Percentiles rank a stretch among this genome's conserved stretches.
Conservation (phyloP, 2,888 invertebrate genomes). For the Metalampra italica region DNA sequence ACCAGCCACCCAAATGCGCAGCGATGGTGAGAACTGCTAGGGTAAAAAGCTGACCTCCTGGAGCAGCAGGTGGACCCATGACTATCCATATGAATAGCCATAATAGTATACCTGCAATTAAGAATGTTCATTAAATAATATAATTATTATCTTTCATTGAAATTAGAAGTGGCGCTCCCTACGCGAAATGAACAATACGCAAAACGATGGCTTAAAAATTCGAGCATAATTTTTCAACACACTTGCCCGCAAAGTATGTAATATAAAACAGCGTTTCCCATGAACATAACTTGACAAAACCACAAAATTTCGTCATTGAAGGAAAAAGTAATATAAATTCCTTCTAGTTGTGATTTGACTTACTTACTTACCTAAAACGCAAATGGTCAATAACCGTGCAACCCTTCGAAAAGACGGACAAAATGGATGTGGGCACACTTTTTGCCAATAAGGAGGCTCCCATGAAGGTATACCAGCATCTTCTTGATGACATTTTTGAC, state of each 20-base stretch:
- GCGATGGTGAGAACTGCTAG: constrained; percentile 82
- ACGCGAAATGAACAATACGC: too few species aligned
- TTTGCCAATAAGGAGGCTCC: constrained; percentile 84
- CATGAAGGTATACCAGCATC: constrained; percentile 81
- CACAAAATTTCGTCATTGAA: not conserved
- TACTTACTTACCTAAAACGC: constrained; percentile 74
- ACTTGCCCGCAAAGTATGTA: too few species aligned
- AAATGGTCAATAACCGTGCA: constrained; percentile 80
- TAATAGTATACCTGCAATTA: constrained; percentile 66
- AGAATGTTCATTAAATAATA: not conserved
- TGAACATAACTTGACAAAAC: not conserved
- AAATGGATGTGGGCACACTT: constrained; percentile 84
- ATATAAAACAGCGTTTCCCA: not conserved
- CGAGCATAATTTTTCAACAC: too few species aligned
- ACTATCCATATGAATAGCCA: constrained; percentile 85
- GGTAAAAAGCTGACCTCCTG: constrained; percentile 84
- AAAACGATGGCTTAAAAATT: too few species aligned
- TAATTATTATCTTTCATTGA: too few species aligned
- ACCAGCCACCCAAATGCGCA: constrained; percentile 86
- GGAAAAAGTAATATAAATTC: not conserved
- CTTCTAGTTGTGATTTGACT: not conserved
- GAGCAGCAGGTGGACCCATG: constrained; percentile 82
- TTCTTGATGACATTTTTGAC: constrained; percentile 82
- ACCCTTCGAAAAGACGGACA: constrained; percentile 86
- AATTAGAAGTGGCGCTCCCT: too few species aligned